Evolutionary conservation across 1,140 invertebrate species (phyloP).

Genomic region (Ctenoplectra terminalis): DNA sequence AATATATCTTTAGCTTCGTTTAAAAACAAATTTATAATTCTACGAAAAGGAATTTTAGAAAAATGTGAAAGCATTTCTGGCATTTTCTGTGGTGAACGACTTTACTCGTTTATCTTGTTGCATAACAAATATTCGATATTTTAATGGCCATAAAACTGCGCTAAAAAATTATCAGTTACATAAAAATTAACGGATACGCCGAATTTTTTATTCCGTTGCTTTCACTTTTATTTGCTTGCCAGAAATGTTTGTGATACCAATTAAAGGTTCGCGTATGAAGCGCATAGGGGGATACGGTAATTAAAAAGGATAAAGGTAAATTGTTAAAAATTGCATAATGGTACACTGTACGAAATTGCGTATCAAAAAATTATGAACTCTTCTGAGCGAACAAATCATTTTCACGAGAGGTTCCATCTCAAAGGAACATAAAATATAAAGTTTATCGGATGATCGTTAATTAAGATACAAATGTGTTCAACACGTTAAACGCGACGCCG

Average conservation of each 20-base stretch:
- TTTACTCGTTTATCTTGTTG: background rate
- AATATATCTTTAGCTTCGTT: too few relatives aligned
- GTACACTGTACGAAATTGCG: background rate
- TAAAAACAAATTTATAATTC: too few relatives aligned
- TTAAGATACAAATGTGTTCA: too few relatives aligned
- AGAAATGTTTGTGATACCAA: background rate
- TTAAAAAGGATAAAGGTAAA: background rate
- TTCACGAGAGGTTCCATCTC: too few relatives aligned
- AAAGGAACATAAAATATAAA: too few relatives aligned
- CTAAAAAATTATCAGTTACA: conserved; percentile 4
- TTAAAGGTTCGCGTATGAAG: background rate
- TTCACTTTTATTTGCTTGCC: conserved; percentile 24
- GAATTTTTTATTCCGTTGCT: conserved; percentile 15
- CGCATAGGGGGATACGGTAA: background rate
- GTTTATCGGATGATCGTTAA: too few relatives aligned
- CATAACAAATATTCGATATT: background rate
- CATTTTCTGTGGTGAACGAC: too few relatives aligned
- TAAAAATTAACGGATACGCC: conserved; percentile 19
- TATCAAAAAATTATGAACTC: too few relatives aligned
- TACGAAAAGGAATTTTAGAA: background rate
- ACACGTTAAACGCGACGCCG: too few relatives aligned
- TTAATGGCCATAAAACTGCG: background rate
- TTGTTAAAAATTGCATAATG: background rate
- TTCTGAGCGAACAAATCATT: too few relatives aligned
- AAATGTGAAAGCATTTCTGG: background rate